Evolutionary conservation across 2,797 vertebrate species (phyloP).

Genomic region (Ataeniobius toweri): DNA sequence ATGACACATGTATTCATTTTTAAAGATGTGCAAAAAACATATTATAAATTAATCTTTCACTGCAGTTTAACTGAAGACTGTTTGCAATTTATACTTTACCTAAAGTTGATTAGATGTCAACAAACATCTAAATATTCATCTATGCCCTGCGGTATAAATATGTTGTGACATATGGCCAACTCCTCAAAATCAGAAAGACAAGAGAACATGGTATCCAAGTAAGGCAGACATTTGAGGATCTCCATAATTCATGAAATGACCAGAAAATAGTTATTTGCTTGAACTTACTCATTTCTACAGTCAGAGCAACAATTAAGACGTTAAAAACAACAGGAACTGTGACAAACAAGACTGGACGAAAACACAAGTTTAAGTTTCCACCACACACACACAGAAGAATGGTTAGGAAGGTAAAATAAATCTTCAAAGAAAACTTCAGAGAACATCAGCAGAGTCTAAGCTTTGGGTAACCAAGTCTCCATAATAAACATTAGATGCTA

Average conservation of each 20-base stretch:
- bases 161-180: neutral
- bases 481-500: neutral
- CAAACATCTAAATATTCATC: neutral
- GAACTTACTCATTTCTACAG: neutral
- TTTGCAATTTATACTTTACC: neutral
- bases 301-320: neutral
- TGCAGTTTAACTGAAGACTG: no score
- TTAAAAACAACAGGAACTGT: neutral
- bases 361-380: neutral
- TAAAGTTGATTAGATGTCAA: neutral
- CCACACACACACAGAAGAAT: neutral
- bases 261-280: no score
- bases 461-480: neutral
- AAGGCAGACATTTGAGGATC: neutral
- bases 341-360: no score
- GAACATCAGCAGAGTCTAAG: no score
- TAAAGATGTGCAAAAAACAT: neutral
- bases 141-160: neutral
- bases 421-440: no score
- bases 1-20: neutral
- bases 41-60: no score
- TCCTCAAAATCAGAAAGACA: neutral
- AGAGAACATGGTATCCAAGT: neutral
- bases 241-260: neutral
- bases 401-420: no score